These are phyloP conservation scores for Eulithis testata DNA, from an alignment of 2,888 invertebrate genomes.

Conservation along the genomic window DNA sequence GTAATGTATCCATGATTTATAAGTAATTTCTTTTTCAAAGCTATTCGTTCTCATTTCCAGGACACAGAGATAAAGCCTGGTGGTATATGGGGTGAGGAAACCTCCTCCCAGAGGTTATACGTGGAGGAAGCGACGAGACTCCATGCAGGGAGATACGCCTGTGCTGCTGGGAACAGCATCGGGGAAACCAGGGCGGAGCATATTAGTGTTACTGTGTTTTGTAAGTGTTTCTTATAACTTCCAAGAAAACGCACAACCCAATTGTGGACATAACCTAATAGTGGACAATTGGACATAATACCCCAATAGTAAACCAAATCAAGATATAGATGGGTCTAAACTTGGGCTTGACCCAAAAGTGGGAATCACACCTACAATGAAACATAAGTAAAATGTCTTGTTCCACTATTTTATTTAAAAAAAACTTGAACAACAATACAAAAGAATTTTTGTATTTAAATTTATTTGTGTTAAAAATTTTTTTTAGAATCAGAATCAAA, in stretches of 20 bases:
- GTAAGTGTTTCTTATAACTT: slow-evolving; percentile 48
- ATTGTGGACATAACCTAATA: too few relatives aligned
- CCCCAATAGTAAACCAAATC: too few relatives aligned
- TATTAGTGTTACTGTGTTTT: slow-evolving; percentile 66
- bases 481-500: too few relatives aligned
- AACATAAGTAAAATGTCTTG: too few relatives aligned
- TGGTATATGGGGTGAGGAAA: slow-evolving; percentile 66
- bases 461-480: too few relatives aligned
- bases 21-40: not conserved
- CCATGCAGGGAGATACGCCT: slow-evolving; percentile 72
- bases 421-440: not conserved
- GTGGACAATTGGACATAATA: too few relatives aligned
- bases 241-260: too few relatives aligned
- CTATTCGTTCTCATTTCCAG: slow-evolving; percentile 49
- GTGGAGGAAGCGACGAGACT: slow-evolving; percentile 65
- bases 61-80: slow-evolving; percentile 67
- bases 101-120: slow-evolving; percentile 53
- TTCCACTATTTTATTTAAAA: not conserved
- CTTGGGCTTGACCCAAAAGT: too few relatives aligned
- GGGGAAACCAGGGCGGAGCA: slow-evolving; percentile 71
- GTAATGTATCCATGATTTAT: too few relatives aligned
- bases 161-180: slow-evolving; percentile 67
- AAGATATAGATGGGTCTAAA: too few relatives aligned
- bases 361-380: too few relatives aligned
- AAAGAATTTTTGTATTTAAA: too few relatives aligned